phyloP scores from a whole-genome alignment of 64 coral and sea anemone species.

The Montipora efflorescens region DNA sequence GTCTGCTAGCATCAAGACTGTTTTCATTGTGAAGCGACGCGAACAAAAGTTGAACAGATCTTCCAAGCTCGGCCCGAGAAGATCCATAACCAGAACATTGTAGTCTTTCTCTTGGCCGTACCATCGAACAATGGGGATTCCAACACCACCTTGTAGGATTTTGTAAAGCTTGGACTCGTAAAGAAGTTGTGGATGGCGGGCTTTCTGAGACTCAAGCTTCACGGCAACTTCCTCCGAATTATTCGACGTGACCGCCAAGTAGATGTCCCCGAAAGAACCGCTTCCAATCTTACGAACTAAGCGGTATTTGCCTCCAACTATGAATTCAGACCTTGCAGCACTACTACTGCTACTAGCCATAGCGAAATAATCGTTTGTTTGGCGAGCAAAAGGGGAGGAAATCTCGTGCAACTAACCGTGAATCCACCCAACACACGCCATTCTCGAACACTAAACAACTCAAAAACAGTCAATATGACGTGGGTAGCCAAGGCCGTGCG shows the following conservation, averaged over 20 bases:
- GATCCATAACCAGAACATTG: slow-evolving; percentile 97
- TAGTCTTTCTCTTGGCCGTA: slow-evolving; percentile 98
- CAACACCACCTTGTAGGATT: slow-evolving; percentile 96
- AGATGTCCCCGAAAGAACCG: slow-evolving; percentile 99
- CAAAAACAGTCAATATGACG: slow-evolving; percentile 79
- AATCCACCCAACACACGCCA: slow-evolving; percentile 53
- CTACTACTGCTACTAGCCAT: slow-evolving; percentile 94
- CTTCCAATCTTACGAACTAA: slow-evolving; percentile 98
- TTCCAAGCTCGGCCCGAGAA: slow-evolving; percentile 96
- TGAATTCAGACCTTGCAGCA: slow-evolving; percentile 80
- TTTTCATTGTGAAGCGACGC: slow-evolving; percentile 99
- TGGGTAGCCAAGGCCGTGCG: slow-evolving; percentile 91
- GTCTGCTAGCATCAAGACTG: slow-evolving; percentile 98
- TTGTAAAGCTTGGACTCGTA: slow-evolving; percentile 99
- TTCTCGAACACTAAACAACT: slow-evolving; percentile 53
- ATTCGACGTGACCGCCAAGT: slow-evolving; percentile 86
- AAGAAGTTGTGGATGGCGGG: slow-evolving; percentile 98
- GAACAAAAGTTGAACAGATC: slow-evolving; percentile 99
- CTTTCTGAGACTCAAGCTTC: slow-evolving; percentile 97
- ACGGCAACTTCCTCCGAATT: slow-evolving; percentile 96
- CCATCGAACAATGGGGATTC: slow-evolving; percentile 93
- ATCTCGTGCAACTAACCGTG: slow-evolving; percentile 16
- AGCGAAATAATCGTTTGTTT: slow-evolving; percentile 17
- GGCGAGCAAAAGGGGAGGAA: slow-evolving; percentile 2
- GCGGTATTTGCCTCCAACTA: slow-evolving; percentile 97